Base-by-base conservation (phyloP, 2,797 vertebrate species). In the Paedocypris micromegethes region DNA sequence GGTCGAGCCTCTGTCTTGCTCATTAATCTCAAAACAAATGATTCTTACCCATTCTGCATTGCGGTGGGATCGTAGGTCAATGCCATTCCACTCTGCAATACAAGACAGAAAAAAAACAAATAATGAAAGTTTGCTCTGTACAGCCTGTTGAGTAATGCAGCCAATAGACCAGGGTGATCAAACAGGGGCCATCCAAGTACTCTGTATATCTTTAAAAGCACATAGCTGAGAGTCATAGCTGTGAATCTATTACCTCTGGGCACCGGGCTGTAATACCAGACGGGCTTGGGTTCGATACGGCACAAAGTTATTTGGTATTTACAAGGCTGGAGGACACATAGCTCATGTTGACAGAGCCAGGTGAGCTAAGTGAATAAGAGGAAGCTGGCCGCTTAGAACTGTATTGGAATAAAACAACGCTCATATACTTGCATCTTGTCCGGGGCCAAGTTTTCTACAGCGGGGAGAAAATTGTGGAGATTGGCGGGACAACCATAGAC, bases 1-100 rank as follows among this genome's bases (percentile, higher is more conserved):
- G 23, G 23, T 23, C 23, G 23, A 23, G 23, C 23, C 23, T 23
- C 23, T 23, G 23, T 23, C 23, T 23, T 23, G 23, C 23, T 23
- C 23, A 23, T 23, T 23, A 23, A 23, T 23, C 23, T 23, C 41
- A 46, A 53, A 37, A 66, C 4, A 47, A 74, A 50, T 51, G 42
- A 67, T 39, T 87, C 95, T 88, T 91, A 98, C 96, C 95, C 96
- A 67, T 98, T 98, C 89, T 98, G 96, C 90, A 98, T 94, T 76
- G 92, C 91, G 73, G 94, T 89, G 72, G 96, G 96, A 81, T 98
- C 96, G 3, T 98, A 98, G 64, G 95, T 94, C 89, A 98, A 85
- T 9, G 96, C 90, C 95, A 98, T 96, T 80, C 95, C 93, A 87
- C 92, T 92, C 96, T 98, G 85, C 64, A 83, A 81, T 38, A 51